Evolutionary conservation across 2,113 vertebrate species (phyloP), one percentile per base, ranked within the genome.

Genomic region (Hyperoodon ampullatus): DNA sequence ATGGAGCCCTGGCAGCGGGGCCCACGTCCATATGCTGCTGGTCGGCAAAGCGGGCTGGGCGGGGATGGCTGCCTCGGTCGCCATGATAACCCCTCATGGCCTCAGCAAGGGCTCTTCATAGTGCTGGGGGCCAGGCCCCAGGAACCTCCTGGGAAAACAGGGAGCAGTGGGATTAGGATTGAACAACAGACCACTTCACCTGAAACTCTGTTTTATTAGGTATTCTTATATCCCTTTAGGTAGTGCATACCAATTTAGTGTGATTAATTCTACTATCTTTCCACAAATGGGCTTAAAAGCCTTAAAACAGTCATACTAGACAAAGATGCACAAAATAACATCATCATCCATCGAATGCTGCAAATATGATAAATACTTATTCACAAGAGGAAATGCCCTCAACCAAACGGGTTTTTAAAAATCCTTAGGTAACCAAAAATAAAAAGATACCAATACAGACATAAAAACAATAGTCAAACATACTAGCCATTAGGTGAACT

Each of bases 71-170:
- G 98, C 99, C 96, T 87, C 97, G 99, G 98, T 99, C 99, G 98
- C 99, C 99, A 99, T 99, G 99, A 98, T 99, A 99, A 98, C 99
- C 99, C 99, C 99, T 99, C 99, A 99, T 99, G 96, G 98, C 99
- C 98, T 99, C 98, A 98, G 98, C 98, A 98, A 98, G 97, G 95
- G 98, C 97, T 99, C 99, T 99, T 98, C 99, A 98, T 99, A 98
- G 97, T 98, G 98, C 97, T 98, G 98, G 98, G 98, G 98, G 97
- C 98, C 98, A 96, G 97, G 97, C 97, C 97, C 97, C 96, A 97
- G 98, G 96, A 97, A 96, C 95, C 97, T 97, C 98, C 98, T 98
- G 86, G 78, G 87, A 78, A 96, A 92, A 95, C 0, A 96, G 93
- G 89, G 47, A 96, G 93, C 93, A 90, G 68, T 83, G n/a, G 74